Evolutionary conservation across 2,113 vertebrate species (phyloP), one percentile per base, ranked within the genome.

Genomic region (Thamnophis sirtalis): DNA sequence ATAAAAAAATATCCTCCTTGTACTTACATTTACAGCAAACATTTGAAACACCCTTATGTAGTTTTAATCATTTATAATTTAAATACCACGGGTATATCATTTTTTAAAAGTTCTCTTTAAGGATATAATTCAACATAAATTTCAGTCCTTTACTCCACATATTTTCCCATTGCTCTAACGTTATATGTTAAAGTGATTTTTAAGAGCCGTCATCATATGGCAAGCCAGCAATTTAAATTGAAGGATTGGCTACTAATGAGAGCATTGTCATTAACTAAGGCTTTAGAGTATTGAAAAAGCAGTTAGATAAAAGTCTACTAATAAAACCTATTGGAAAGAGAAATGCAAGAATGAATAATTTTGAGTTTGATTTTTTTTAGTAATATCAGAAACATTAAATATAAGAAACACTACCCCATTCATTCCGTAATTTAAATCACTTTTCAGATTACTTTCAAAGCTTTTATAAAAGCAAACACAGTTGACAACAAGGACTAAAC

Each of bases 291-390:
- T 0, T 87, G n/a, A 0, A 2, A 95, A 93, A 91, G 90, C 49
- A 80, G 91, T 94, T 55, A 24, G 60, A 91, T 2, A 93, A 90
- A 63, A 7, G 84, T 55, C 88, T 6, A 90, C 93, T 28, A 13
- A 51, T 89, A 26, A 13, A 68, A 24, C 54, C 26, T 49, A 49
- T 73, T 73, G 33, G 22, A 93, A 93, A 92, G 86, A 60, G 60
- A 90, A 93, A 22, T 24, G 26, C 8, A 80, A 80, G 33, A 54
- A 9, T 19, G 93, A 95, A 3, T 86, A 33, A 2, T 1, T 85
- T 94, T 90, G 93, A 93, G 89, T 15, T 26, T 28, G n/a, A n/a
- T 60, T 91, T 9, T 90, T n/a, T 88, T 94, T 94, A 88, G 56
- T 26, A 92, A 95, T 92, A 89, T 93, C 51, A 91, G 91, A 60